Conservation (phyloP, 53 echinoderm and acorn worm species). For the Apostichopus leukothele region DNA sequence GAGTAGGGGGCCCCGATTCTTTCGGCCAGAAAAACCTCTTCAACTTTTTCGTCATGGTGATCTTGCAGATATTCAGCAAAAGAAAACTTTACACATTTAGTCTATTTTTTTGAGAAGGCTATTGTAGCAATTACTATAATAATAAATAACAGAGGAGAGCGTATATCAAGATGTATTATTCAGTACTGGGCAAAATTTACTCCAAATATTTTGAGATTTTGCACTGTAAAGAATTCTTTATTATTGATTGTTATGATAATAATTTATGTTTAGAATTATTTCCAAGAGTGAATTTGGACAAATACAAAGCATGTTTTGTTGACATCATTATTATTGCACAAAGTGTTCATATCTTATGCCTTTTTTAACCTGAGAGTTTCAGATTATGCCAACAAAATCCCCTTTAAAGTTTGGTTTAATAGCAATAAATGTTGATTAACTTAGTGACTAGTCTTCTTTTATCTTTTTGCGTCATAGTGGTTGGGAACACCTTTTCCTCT, state of each 20-base stretch:
- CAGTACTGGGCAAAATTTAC: conserved; percentile 52
- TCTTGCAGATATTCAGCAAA: no score
- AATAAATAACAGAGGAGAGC: conserved; percentile 27
- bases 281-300: conserved; percentile 49
- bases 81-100: no score
- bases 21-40: neutral
- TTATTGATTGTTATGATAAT: conserved; percentile 32
- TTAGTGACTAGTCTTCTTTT: conserved; percentile 9
- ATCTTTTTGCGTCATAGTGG: neutral
- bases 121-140: conserved; percentile 33
- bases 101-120: neutral
- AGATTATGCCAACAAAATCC: conserved; percentile 53
- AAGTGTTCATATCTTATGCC: conserved; percentile 57
- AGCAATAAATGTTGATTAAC: conserved; percentile 57
- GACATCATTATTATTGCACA: conserved; percentile 52
- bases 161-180: conserved; percentile 53
- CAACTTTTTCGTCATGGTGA: neutral
- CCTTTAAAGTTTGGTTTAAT: conserved; percentile 54
- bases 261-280: conserved; percentile 51
- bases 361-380: conserved; percentile 46
- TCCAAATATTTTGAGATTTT: conserved; percentile 47
- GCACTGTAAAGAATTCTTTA: conserved; percentile 43
- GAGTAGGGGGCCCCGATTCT: no score
- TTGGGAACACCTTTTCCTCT: neutral
- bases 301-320: conserved; percentile 44